phyloP scores from a whole-genome alignment of 1,140 invertebrate species.

The Rhopalosiphum maidis region DNA sequence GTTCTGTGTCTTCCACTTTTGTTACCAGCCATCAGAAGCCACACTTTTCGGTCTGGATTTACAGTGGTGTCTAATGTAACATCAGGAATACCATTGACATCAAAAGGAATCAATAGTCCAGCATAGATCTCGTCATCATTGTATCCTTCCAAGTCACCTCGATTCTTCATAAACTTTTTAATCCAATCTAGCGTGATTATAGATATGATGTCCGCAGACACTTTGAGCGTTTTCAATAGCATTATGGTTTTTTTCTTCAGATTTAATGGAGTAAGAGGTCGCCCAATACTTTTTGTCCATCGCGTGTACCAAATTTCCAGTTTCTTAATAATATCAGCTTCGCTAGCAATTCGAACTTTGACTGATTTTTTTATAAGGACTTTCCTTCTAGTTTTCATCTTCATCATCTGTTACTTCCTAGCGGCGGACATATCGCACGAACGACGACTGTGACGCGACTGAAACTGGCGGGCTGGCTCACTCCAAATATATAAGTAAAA shows the following conservation, averaged over 20 bases:
- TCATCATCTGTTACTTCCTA: slow-evolving; percentile 27
- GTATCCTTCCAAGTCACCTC: slow-evolving; percentile 60
- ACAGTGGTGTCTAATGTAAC: slow-evolving; percentile 56
- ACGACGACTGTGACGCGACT: slow-evolving; percentile 55
- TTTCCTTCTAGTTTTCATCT: slow-evolving; percentile 35
- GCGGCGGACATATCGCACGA: slow-evolving; percentile 51
- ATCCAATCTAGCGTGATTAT: slow-evolving; percentile 45
- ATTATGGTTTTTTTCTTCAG: slow-evolving; percentile 44
- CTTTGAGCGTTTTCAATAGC: slow-evolving; percentile 43
- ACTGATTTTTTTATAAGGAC: neutral
- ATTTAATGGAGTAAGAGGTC: slow-evolving; percentile 40
- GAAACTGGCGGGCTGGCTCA: slow-evolving; percentile 54
- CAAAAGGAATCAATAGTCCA: slow-evolving; percentile 65
- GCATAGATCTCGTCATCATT: slow-evolving; percentile 65
- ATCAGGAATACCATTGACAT: slow-evolving; percentile 66
- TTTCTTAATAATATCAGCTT: slow-evolving; percentile 37
- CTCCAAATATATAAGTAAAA: slow-evolving; percentile 56
- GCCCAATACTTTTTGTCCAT: slow-evolving; percentile 42
- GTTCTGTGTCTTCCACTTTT: slow-evolving; percentile 66
- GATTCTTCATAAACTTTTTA: slow-evolving; percentile 32
- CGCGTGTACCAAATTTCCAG: slow-evolving; percentile 45
- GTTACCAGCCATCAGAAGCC: slow-evolving; percentile 66
- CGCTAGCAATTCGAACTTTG: slow-evolving; percentile 8
- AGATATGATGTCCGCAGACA: neutral
- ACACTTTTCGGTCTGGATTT: slow-evolving; percentile 63